Evolutionary conservation across 2,888 invertebrate species (phyloP), one percentile per base, ranked within the genome.

Genomic region (Fissipunctia ypsillon): DNA sequence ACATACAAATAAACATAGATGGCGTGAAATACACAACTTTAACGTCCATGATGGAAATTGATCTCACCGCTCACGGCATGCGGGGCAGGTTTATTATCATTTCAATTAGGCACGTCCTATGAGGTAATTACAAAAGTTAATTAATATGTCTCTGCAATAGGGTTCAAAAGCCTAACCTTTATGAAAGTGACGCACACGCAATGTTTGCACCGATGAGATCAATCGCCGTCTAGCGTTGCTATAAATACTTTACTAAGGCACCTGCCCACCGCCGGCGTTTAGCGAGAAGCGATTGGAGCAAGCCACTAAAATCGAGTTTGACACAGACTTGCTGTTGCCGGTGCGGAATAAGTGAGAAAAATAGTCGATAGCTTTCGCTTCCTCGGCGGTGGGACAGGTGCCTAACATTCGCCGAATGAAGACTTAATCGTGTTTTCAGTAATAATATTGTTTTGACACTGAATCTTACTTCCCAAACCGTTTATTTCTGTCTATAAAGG

Each of bases 241-340:
- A 78, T 78, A 78, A 73, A 78, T 73, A 68, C 35, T 35, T 14
- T 28, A 43, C 14, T 14, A 43, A n/a, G 3, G 35, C 35, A 60
- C 10, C 10, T 19, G 38, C 16, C 9, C 10, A 35, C 10, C 16
- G 16, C 35, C 9, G 16, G 22, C 35, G n/a, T 38, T 25, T 60
- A 38, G 38, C 10, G 38, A 19, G 10, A 25, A 25, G 35, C 35
- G 35, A n/a, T 35, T 35, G 5, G 3, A 28, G 19, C 28, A 19
- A 28, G 56, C 28, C 19, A 56, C 5, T 56, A 19, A 31, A 19
- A 6, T 2, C 31, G 22, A 57, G 22, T 31, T 57, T 57, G 31
- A 56, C 54, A 56, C 19, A 28, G 28, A 52, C 52, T 14, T 25
- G 14, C 25, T 14, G 48, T 48, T 48, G 48, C 45, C 48, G 22